These are phyloP conservation scores for Trachelipus rathkii DNA, from an alignment of 1,140 invertebrate genomes.

Conservation along the genomic window DNA sequence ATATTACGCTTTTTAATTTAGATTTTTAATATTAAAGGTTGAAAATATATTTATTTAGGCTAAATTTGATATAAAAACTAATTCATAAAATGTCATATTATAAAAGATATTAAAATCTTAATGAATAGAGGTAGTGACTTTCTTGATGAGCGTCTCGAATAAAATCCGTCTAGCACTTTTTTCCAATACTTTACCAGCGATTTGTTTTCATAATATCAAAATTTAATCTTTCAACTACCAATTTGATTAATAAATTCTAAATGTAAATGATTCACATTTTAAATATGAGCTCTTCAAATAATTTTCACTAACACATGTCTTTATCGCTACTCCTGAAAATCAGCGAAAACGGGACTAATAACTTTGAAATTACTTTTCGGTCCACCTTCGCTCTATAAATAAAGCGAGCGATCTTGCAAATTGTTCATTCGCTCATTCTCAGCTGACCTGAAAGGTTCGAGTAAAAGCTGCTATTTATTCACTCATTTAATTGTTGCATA, in stretches of 20 bases:
- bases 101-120: not conserved
- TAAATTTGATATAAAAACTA: not conserved
- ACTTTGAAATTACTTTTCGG: not conserved
- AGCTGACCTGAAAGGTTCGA: not conserved
- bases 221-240: not conserved
- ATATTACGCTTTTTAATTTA: not conserved
- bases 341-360: conserved; percentile 2
- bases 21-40: not conserved
- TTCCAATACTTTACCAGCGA: not conserved
- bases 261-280: not conserved
- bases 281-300: not conserved
- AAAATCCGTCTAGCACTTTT: not conserved
- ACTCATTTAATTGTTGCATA: not conserved
- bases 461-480: not conserved
- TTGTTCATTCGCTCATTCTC: not conserved
- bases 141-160: not conserved
- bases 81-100: not conserved
- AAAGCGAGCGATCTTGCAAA: not conserved
- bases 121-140: not conserved
- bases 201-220: not conserved
- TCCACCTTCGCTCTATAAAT: not conserved
- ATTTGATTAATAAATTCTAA: not conserved
- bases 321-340: not conserved
- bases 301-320: not conserved
- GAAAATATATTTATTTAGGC: not conserved